Evolutionary conservation across 1,140 invertebrate species (phyloP), one percentile per base, ranked within the genome.

Genomic region (Micrasema longulum): DNA sequence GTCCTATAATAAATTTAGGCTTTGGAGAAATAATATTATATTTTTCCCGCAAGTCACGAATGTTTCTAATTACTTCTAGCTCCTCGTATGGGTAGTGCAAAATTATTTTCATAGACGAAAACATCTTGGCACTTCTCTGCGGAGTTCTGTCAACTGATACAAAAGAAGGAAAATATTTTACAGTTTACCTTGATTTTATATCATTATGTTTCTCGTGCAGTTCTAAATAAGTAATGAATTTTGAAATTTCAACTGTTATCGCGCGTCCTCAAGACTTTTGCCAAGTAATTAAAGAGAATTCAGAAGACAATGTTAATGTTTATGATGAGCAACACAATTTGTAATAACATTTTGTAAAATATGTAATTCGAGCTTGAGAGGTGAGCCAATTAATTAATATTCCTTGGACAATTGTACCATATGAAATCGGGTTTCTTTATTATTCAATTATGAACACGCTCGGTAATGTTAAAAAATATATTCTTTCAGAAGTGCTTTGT

Each of bases 311-410:
- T 63, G 41, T 70, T 18, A 63, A 70, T 70, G 68, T 70, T 70
- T 70, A 70, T 50, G 57, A 70, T 50, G 57, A 43, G 23, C 14
- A 47, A 50, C 57, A 63, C 14, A 26, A 63, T 45, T 63, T 26
- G 41, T n/a, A 63, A 70, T 35, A 70, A 70, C 47, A 70, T 60
- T 70, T 70, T 50, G 36, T 63, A 60, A 48, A 70, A 70, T 31
- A 70, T 70, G 68, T 69, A 69, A 69, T 70, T 70, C 68, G 68
- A 45, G 68, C 68, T 70, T 63, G 38, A 45, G 43, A 63, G 60
- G 60, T 63, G 55, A 16, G 55, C 2, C 41, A 45, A n/a, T 45
- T n/a, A 5, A 45, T 11, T 45, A 2, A n/a, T 45, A 16, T 5
- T 26, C 1, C n/a, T 45, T 14, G n/a, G 9, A 14, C 7, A 45